Percentiles rank a stretch among this genome's conserved stretches.
Conservation (phyloP, 2,797 vertebrate genomes). For the Vultur gryphus region DNA sequence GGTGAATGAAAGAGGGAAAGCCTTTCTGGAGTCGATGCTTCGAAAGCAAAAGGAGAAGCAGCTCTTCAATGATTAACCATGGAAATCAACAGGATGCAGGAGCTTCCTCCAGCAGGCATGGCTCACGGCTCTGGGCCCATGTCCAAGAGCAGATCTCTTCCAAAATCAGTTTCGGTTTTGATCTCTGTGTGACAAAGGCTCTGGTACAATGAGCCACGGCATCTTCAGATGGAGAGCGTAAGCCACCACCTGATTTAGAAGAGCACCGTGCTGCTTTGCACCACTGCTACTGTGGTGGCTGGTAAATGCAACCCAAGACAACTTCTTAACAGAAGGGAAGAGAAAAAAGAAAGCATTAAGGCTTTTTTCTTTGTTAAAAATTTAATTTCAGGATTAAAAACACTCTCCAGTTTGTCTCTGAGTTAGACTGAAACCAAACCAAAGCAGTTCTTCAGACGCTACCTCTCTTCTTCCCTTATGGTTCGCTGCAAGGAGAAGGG, state of each 20-base stretch:
- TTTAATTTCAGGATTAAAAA: neutral
- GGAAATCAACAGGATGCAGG: neutral
- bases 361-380: neutral
- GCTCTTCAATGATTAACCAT: accelerated
- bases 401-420: neutral
- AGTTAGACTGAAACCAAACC: neutral
- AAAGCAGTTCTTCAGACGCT: neutral
- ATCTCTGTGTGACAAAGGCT: accelerated
- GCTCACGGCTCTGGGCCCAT: neutral
- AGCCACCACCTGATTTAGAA: neutral
- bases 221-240: accelerated
- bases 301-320: neutral
- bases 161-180: neutral
- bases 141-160: neutral
- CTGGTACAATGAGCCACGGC: accelerated
- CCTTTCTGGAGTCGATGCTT: accelerated
- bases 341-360: neutral
- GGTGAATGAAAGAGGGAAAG: neutral
- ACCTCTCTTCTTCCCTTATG: neutral
- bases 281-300: neutral
- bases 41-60: neutral
- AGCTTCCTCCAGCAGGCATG: neutral
- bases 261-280: neutral
- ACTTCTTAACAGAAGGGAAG: neutral
- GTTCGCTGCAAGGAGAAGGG: neutral